Percentiles rank a stretch among this genome's conserved stretches.
phyloP scores from a whole-genome alignment of 35 echinoderm and acorn worm species.

The Holothuria glaberrima region DNA sequence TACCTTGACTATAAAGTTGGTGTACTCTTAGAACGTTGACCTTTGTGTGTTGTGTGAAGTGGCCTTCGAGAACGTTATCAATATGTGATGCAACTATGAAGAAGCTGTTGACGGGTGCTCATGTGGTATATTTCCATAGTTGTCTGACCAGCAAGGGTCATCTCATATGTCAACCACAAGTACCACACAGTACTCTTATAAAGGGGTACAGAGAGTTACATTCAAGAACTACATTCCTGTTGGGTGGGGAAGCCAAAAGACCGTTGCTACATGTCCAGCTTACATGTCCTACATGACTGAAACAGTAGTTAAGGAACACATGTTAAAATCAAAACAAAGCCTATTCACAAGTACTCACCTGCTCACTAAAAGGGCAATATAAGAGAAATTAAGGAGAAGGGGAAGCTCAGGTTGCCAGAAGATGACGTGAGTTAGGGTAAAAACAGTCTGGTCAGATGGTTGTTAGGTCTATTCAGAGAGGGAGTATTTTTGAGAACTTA shows the following conservation, averaged over 20 bases:
- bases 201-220: neutral
- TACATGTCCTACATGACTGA: no score
- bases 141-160: neutral
- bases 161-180: slow-evolving; percentile 16
- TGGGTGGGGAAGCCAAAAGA: no score
- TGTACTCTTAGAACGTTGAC: slow-evolving; percentile 19
- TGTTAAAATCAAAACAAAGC: no score
- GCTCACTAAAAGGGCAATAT: no score
- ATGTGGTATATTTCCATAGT: neutral
- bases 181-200: neutral
- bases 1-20: no score
- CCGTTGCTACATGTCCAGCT: no score
- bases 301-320: no score
- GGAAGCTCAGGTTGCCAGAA: slow-evolving; percentile 4
- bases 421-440: no score
- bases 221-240: neutral
- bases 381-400: neutral
- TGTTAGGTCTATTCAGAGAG: no score
- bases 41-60: neutral
- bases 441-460: no score
- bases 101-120: slow-evolving; percentile 1
- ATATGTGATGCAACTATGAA: neutral
- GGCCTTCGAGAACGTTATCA: slow-evolving; percentile 18
- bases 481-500: no score
- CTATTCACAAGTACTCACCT: no score